These are phyloP conservation scores for Propithecus coquereli DNA, from an alignment of 2,113 vertebrate species.

Conservation along the genomic window DNA sequence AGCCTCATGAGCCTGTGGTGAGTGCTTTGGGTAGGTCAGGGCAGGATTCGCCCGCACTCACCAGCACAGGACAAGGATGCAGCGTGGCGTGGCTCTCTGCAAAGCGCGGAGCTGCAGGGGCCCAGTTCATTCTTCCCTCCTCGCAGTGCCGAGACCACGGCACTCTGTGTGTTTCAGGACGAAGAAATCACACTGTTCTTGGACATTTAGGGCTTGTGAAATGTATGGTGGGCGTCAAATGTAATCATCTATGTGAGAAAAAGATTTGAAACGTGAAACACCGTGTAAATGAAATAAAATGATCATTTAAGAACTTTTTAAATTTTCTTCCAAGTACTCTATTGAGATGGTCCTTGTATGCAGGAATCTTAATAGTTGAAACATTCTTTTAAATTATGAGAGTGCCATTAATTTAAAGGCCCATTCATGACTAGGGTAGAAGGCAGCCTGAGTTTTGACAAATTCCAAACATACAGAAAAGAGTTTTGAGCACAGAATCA, in stretches of 20 bases:
- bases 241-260: not conserved
- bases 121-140: not conserved
- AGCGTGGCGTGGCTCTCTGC: not conserved
- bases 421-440: not conserved
- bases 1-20: not conserved
- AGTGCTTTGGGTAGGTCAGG: not conserved
- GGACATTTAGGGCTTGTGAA: not conserved
- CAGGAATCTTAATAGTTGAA: not conserved
- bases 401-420: not conserved
- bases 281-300: not conserved
- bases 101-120: not conserved
- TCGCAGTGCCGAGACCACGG: rapidly evolving
- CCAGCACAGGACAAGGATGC: not conserved
- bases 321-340: not conserved
- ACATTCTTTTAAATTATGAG: not conserved
- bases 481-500: not conserved
- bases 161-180: not conserved
- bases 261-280: not conserved
- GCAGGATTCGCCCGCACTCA: not conserved
- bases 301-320: not conserved
- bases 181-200: not conserved
- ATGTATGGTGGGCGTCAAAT: not conserved
- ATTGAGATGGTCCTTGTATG: not conserved
- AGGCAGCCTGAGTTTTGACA: not conserved
- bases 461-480: not conserved